Evolutionary conservation across 2,113 vertebrate genomes (phyloP), one percentile per base, ranked within the genome.

Genomic region (Malurus cyaneus): DNA sequence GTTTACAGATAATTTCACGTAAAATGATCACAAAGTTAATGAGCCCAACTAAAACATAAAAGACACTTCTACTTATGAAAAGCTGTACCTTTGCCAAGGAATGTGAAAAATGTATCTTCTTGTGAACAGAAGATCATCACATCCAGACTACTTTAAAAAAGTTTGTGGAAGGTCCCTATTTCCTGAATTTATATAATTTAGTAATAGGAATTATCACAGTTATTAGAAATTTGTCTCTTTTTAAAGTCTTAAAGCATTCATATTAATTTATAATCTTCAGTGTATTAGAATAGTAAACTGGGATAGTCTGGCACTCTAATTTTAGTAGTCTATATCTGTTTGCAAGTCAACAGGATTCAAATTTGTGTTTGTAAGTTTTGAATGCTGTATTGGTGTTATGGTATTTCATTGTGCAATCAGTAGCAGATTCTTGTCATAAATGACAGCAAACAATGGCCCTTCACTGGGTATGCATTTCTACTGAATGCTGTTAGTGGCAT

Each of bases 1-100:
- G 49, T n/a, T 77, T 72, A 18, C 14, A 52, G 7, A 26, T 42
- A n/a, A 65, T 84, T 67, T 66, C 8, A 7, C 47, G 29, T 39
- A n/a, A 64, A 79, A 31, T 1, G 0, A 56, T 41, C 21, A 28
- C 13, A 47, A 36, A 47, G 16, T 8, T 74, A 62, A 6, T 0
- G 1, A 64, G 20, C 19, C 28, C 2, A 81, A 52, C 19, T 64
- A 34, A 54, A 80, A 11, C 3, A 23, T 23, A 74, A 16, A 36
- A 59, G 9, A n/a, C 23, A 31, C 12, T 53, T 41, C 15, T 47
- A 1, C 3, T 42, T 62, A 31, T 2, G 12, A 19, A 46, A 59
- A 79, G 14, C 12, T 79, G 19, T 42, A 46, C 7, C 8, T 76
- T 67, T 86, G 31, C 39, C 18, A 76, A 42, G 13, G 17, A 79